A percentile compares a stretch with the other conserved stretches of the same genome.
Conservation (phyloP, 2,113 vertebrate species). For the Pygathrix nemaeus region DNA sequence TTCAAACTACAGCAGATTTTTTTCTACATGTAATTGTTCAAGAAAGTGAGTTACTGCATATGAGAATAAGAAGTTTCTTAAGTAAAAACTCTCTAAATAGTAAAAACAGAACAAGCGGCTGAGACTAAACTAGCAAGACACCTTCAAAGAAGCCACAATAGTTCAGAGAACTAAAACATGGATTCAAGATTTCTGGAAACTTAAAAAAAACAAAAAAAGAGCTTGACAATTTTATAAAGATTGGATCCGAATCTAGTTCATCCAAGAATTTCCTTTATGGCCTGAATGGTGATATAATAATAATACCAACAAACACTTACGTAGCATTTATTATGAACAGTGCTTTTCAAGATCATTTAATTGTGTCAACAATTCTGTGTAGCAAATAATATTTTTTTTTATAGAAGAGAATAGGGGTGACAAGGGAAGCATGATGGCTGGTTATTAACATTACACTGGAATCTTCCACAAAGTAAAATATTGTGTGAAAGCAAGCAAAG, state of each 20-base stretch:
- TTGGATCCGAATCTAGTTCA: neutral
- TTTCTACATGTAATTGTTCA: neutral
- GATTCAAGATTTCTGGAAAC: neutral
- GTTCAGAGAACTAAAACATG: neutral
- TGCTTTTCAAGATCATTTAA: neutral
- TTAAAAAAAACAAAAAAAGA: neutral
- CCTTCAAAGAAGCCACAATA: neutral
- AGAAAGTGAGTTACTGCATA: neutral
- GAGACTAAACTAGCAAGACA: neutral
- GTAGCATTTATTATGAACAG: neutral
- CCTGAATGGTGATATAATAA: neutral
- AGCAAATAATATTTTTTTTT: neutral
- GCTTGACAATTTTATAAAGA: neutral
- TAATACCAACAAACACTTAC: neutral
- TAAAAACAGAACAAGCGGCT: neutral
- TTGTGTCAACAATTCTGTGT: neutral
- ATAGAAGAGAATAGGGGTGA: neutral
- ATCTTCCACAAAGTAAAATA: neutral
- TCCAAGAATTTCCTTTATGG: neutral
- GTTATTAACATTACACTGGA: neutral
- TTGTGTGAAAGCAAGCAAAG: neutral
- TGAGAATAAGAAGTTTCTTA: neutral
- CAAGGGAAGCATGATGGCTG: neutral
- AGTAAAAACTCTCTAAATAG: neutral
- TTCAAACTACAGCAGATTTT: neutral